Evolutionary conservation across 1,140 invertebrate genomes (phyloP), one percentile per base, ranked within the genome.

Genomic region (Batillaria attramentaria): DNA sequence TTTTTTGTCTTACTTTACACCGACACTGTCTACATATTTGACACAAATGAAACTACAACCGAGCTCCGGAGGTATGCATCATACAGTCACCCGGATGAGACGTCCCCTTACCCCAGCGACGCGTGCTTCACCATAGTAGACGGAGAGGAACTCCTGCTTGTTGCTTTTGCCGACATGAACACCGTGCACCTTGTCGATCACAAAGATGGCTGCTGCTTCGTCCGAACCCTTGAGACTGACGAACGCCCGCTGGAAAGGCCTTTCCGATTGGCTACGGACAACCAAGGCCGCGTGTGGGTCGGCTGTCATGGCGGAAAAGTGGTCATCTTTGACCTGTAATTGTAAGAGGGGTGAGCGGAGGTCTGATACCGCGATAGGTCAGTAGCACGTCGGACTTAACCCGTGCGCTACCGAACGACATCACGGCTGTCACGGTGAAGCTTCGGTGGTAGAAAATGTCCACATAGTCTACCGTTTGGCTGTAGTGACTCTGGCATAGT

Each of bases 121-220:
- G 68, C 50, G 31, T 70, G 68, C 68, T 70, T 70, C 68, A 31
- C 41, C 68, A 6, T 43, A 2, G 16, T 70, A 31, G 68, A 70
- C 20, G 68, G 68, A 24, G 39, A 70, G 42, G 68, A 70, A 42
- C 6, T 70, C 41, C 68, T 70, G 3, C 68, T 70, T 3, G 68
- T 70, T 24, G 68, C 68, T 31, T 46, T 46, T 42, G 50, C 24
- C 24, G 68, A 39, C 5, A 5, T 5, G 24, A 43, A 70, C 68
- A 46, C 68, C 10, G 68, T 70, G 68, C 68, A 70, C 68, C 4
- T 70, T 24, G 18, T 70, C n/a, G 68, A 70, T 42, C 68, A 70
- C 68, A 43, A 46, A 24, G 68, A 70, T 31, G 68, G 68, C 41
- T 70, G 68, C 42, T 70, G 68, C 68, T 70, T 70, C 42, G 6